Conservation (phyloP, 64 coral and sea anemone species). For the Actinia tenebrosa region DNA sequence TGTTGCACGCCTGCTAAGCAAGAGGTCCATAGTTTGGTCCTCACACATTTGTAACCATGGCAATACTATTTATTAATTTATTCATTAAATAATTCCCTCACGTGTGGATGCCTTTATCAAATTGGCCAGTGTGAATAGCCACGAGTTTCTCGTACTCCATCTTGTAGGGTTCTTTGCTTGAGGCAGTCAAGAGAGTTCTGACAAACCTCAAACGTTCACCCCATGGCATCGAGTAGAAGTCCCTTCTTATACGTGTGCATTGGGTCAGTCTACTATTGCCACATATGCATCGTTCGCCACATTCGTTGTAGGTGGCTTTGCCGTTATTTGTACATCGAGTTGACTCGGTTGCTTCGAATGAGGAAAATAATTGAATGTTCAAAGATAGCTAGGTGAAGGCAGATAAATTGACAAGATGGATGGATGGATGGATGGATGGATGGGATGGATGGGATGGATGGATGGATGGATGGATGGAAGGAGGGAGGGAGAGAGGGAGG, state of each 20-base stretch:
- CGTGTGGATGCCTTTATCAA: constrained; percentile 19
- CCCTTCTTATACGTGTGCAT: constrained; percentile 25
- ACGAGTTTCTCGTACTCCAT: neutral
- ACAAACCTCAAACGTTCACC: constrained; percentile 15
- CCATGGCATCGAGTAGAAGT: constrained; percentile 39
- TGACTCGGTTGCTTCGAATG: neutral
- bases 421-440: no score
- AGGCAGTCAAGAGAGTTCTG: neutral
- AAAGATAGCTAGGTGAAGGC: no score
- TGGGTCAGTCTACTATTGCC: constrained; percentile 18
- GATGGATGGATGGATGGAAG: no score
- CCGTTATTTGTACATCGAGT: neutral
- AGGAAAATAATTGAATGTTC: no score
- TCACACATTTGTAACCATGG: neutral
- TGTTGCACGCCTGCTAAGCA: no score
- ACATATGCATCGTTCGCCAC: constrained; percentile 38
- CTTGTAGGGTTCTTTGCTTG: neutral
- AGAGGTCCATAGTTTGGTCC: neutral
- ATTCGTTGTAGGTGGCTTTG: neutral
- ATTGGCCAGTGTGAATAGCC: neutral
- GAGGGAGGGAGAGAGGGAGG: no score
- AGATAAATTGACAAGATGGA: no score
- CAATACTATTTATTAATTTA: constrained; percentile 7
- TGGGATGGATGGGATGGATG: no score
- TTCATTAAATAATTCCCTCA: neutral